Conservation (phyloP, 2,888 invertebrate genomes). For the Ypsolopha sequella region DNA sequence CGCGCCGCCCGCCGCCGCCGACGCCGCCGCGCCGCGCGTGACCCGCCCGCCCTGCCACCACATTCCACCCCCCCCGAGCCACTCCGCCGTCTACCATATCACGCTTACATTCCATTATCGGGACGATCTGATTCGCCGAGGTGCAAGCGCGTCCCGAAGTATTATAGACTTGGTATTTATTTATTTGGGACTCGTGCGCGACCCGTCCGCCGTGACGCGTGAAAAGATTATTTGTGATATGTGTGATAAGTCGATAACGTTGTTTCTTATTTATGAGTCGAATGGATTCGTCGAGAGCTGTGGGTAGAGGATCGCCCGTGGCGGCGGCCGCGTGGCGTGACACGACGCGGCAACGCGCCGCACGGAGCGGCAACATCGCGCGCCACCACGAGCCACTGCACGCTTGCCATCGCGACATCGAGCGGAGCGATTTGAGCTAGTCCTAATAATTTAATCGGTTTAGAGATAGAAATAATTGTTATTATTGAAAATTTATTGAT, state of each 20-base stretch:
- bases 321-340: conserved; percentile 4
- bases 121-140: conserved; percentile 50
- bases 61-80: conserved; percentile 8
- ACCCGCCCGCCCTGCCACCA: conserved; percentile 20
- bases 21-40: conserved; percentile 30
- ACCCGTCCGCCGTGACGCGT: conserved; percentile 14
- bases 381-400: no score
- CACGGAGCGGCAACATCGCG: background rate
- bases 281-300: background rate
- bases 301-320: conserved; percentile 4
- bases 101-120: conserved; percentile 69
- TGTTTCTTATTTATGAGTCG: conserved; percentile 5
- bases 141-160: conserved; percentile 49
- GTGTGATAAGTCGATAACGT: conserved; percentile 18
- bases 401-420: conserved; percentile 6
- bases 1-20: conserved; percentile 11
- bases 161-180: conserved; percentile 66
- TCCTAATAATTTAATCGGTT: conserved; percentile 41
- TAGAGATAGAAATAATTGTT: conserved; percentile 37
- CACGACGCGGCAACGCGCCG: conserved; percentile 9
- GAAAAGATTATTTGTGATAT: conserved; percentile 23
- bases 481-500: conserved; percentile 31
- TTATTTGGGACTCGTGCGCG: conserved; percentile 45
- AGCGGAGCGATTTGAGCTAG: conserved; percentile 26
- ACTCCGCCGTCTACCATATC: conserved; percentile 36